phyloP scores from a whole-genome alignment of 2,888 invertebrate species.

The Lycaena phlaeas region DNA sequence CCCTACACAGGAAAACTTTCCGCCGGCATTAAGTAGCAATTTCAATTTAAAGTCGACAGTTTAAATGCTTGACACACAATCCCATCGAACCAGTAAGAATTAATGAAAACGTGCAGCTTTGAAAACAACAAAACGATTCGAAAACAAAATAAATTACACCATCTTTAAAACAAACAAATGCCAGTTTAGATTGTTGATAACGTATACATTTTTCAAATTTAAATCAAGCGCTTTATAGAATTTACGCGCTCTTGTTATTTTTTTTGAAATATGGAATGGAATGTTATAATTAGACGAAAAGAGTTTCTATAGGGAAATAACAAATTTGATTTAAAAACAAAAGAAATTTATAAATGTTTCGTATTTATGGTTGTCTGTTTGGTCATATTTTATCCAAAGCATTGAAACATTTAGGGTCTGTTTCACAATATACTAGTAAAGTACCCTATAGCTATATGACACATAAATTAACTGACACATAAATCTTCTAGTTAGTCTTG shows the following conservation, averaged over 20 bases:
- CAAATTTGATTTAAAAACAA: neutral
- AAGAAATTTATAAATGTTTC: constrained; percentile 2
- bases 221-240: neutral
- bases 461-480: too few relatives aligned
- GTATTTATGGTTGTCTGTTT: too few relatives aligned
- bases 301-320: neutral
- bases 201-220: too few relatives aligned
- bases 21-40: constrained; percentile 6
- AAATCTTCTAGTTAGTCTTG: too few relatives aligned
- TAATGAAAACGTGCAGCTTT: constrained; percentile 3
- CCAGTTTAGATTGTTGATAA: too few relatives aligned
- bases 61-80: constrained; percentile 7
- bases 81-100: constrained; percentile 7
- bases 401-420: too few relatives aligned
- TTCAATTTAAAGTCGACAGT: constrained; percentile 9
- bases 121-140: neutral
- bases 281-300: too few relatives aligned
- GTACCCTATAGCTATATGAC: too few relatives aligned
- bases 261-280: too few relatives aligned
- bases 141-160: constrained; percentile 3
- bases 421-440: too few relatives aligned
- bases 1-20: constrained; percentile 1
- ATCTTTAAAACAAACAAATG: constrained; percentile 4
- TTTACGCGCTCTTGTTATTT: neutral
- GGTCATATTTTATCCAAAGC: too few relatives aligned